Conservation (phyloP, 2,797 vertebrate genomes). For the Choloepus didactylus region DNA sequence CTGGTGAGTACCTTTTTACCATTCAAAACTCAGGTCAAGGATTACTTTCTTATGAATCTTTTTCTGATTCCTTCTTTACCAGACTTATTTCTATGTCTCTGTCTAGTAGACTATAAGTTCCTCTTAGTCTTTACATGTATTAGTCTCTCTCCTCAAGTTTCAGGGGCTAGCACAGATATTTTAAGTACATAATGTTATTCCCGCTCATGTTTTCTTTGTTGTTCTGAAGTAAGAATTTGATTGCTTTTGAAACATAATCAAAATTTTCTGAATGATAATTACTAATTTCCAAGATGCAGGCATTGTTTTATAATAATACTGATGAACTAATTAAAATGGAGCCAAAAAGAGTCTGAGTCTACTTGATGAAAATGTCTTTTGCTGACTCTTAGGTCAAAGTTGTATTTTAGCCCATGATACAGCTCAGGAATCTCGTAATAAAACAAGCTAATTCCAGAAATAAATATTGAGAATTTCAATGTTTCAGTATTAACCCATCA, state of each 20-base stretch:
- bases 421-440: background rate
- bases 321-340: background rate
- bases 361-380: conserved; percentile 13
- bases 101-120: background rate
- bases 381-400: background rate
- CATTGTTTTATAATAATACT: background rate
- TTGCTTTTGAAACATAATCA: background rate
- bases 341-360: background rate
- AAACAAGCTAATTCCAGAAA: background rate
- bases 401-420: background rate
- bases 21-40: background rate
- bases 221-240: background rate
- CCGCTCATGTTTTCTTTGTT: background rate
- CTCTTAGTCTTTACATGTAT: background rate
- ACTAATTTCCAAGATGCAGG: background rate
- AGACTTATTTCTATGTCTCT: background rate
- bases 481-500: background rate
- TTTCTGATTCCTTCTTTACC: background rate
- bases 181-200: background rate
- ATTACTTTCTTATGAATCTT: background rate
- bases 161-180: background rate
- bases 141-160: background rate
- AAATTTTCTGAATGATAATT: background rate
- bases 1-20: background rate
- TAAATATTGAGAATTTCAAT: background rate